Base-by-base conservation (phyloP, 2,113 vertebrate genomes). In the Actinemys pallida region DNA sequence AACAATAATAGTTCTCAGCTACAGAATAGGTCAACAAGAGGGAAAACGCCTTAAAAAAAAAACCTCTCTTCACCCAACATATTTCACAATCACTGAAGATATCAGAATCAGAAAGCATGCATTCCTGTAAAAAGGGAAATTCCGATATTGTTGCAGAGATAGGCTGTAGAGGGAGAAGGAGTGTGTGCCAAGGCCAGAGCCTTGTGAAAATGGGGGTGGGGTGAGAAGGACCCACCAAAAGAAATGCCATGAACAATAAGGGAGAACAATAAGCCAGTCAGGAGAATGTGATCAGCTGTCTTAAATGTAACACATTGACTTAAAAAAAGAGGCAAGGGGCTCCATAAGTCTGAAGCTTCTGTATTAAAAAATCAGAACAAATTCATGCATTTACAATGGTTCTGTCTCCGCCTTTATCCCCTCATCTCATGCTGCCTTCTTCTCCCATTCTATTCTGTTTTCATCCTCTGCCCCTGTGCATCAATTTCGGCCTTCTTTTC, bases 351-450 rank as follows among this genome's bases (percentile, higher is more conserved):
- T n/a, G 45, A 84, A 97, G 35, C 4, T 56, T 75, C 75, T 88
- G 25, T 56, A 89, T 96, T 94, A 54, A 56, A 90, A 90, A 89
- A 80, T 57, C 2, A 14, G 78, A 95, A 72, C 52, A 50, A 82
- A 87, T 76, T 45, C 20, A 47, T 76, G 72, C 42, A 22, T 75
- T 39, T 75, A 45, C 39, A 13, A 90, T 76, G 86, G 45, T 19
- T 85, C 81, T 50, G 31, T 93, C 86, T 88, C 84, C 82, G 31
- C 39, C 13, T 62, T 62, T 62, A 87, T 49, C 81, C 87, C 91
- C 78, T 52, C 42, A 31, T 22, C 83, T 93, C 90, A 14, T n/a
- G 65, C 65, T 22, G 59, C 86, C 86, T 82, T 39, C 35, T 89
- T 39, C 31, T 39, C 62, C 45, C 75, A 17, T 80, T 57, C 16